These are phyloP conservation scores for Watsonalla cultraria DNA, from an alignment of 2,888 invertebrate species.

Conservation along the genomic window DNA sequence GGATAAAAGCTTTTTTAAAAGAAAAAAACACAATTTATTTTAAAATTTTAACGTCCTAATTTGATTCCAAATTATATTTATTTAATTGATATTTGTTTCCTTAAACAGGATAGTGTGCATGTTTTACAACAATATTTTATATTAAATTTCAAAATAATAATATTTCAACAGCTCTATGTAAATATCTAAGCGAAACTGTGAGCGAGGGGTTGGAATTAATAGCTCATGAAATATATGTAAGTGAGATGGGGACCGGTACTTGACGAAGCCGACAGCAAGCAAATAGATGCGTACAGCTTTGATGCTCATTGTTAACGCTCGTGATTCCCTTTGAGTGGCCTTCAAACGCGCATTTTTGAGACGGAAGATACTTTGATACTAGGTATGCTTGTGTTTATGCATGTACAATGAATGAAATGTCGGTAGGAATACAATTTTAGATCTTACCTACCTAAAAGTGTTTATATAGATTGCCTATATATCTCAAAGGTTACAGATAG, in stretches of 20 bases:
- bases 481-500: too few species aligned
- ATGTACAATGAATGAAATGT: background rate
- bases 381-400: background rate
- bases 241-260: slow-evolving; percentile 57
- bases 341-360: slow-evolving; percentile 49
- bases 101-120: too few species aligned
- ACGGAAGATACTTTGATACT: slow-evolving; percentile 18
- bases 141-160: too few species aligned
- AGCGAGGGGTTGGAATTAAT: slow-evolving; percentile 66
- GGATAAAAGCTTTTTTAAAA: too few species aligned
- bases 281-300: slow-evolving; percentile 48
- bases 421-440: too few species aligned
- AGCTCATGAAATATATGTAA: slow-evolving; percentile 78
- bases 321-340: slow-evolving; percentile 59
- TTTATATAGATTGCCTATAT: too few species aligned
- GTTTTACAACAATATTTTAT: too few species aligned
- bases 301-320: slow-evolving; percentile 54
- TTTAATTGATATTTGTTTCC: too few species aligned
- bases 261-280: slow-evolving; percentile 43
- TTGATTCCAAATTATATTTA: too few species aligned
- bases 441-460: too few species aligned
- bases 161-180: slow-evolving; percentile 33
- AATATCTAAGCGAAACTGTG: slow-evolving; percentile 25
- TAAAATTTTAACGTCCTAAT: too few species aligned
- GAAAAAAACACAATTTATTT: too few species aligned